Evolutionary conservation across 1,140 invertebrate species (phyloP).

Genomic region (Bombus soroeensis): DNA sequence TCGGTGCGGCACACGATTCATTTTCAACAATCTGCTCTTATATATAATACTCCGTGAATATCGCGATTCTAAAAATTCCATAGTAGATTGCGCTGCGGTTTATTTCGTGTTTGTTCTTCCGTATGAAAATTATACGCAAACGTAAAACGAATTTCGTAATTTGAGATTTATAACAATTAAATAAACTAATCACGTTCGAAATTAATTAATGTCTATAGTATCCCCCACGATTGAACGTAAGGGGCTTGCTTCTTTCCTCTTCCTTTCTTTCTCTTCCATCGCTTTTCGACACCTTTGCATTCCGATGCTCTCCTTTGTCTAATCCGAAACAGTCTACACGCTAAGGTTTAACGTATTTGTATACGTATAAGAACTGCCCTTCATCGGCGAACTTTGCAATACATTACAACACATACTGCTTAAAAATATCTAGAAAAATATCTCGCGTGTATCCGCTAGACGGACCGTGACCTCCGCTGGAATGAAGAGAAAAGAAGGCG

Average conservation of each 20-base stretch:
- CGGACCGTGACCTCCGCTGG: too few relatives aligned
- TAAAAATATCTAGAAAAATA: neutral
- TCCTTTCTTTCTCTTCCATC: rapidly evolving
- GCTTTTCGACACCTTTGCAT: too few relatives aligned
- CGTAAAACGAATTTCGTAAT: neutral
- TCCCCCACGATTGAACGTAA: neutral
- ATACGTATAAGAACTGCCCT: too few relatives aligned
- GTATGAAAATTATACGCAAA: too few relatives aligned
- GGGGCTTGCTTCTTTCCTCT: too few relatives aligned
- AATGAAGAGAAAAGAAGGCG: neutral
- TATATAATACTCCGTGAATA: neutral
- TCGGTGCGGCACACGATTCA: neutral
- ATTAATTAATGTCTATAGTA: neutral
- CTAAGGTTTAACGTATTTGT: too few relatives aligned
- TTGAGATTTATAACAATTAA: too few relatives aligned
- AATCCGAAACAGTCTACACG: too few relatives aligned
- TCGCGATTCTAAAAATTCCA: neutral
- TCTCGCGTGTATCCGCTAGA: neutral
- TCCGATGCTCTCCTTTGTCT: too few relatives aligned
- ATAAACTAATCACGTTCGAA: neutral
- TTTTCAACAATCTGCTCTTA: neutral
- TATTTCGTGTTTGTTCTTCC: too few relatives aligned
- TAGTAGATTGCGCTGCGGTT: too few relatives aligned
- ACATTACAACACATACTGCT: neutral
- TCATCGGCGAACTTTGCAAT: neutral